A percentile compares a stretch with the other conserved stretches of the same genome.
phyloP scores from a whole-genome alignment of 1,140 invertebrate species.

The Euschistus heros region DNA sequence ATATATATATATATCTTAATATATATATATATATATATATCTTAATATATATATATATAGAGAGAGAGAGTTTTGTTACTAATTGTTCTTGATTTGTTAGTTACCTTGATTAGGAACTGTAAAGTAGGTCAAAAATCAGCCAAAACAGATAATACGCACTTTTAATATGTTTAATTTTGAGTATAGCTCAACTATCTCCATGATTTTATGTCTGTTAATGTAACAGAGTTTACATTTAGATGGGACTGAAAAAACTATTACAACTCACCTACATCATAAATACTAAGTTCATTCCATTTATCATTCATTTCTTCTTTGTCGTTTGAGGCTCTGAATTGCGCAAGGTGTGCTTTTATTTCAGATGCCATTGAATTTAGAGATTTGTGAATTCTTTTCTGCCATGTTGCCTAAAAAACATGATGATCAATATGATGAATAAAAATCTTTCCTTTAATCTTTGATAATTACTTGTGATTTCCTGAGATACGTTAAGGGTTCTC shows the following conservation, averaged over 20 bases:
- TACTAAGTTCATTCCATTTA: slow-evolving; percentile 88
- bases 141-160: too few species aligned
- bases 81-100: too few species aligned
- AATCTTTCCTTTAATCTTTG: neutral
- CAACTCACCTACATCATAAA: slow-evolving; percentile 66
- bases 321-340: slow-evolving; percentile 56
- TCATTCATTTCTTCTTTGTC: slow-evolving; percentile 72
- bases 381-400: slow-evolving; percentile 89
- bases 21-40: too few species aligned
- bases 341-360: slow-evolving; percentile 70
- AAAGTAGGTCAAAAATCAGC: too few species aligned
- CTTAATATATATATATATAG: too few species aligned
- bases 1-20: too few species aligned
- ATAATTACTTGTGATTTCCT: slow-evolving; percentile 57
- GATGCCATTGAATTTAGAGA: slow-evolving; percentile 89
- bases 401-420: slow-evolving; percentile 34
- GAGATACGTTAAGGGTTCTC: slow-evolving; percentile 50
- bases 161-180: too few species aligned
- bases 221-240: slow-evolving; percentile 18
- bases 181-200: neutral
- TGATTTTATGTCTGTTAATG: neutral
- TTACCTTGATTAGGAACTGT: too few species aligned
- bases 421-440: neutral
- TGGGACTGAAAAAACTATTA: slow-evolving; percentile 18
- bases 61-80: too few species aligned